A percentile compares a stretch with the other conserved stretches of the same genome.
These are phyloP conservation scores for Leptobrachium leishanense DNA, from an alignment of 2,113 vertebrate species.

Conservation along the genomic window DNA sequence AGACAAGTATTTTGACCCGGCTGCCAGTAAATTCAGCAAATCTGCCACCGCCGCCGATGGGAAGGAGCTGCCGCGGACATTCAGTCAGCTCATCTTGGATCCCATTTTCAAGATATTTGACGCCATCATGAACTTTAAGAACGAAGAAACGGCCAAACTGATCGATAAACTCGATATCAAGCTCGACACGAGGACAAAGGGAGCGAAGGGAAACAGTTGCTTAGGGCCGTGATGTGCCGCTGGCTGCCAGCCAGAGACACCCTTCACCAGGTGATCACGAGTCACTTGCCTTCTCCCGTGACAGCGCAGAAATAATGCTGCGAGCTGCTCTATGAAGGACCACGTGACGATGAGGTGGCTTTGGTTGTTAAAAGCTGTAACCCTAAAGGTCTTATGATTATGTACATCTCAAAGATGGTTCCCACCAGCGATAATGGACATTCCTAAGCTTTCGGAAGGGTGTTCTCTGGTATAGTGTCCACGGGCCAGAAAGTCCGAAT, in stretches of 20 bases:
- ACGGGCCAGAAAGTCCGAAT: slow-evolving; percentile 64
- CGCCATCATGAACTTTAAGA: slow-evolving; percentile 57
- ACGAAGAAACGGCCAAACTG: slow-evolving; percentile 62
- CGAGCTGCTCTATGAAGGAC: slow-evolving; percentile 93
- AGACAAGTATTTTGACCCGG: slow-evolving; percentile 83
- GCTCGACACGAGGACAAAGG: slow-evolving; percentile 61
- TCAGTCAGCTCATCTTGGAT: slow-evolving; percentile 88
- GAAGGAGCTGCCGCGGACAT: slow-evolving; percentile 81
- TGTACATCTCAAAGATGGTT: slow-evolving; percentile 68
- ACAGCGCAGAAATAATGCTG: slow-evolving; percentile 85
- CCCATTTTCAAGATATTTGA: slow-evolving; percentile 89
- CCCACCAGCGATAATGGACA: slow-evolving; percentile 62
- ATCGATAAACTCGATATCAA: slow-evolving; percentile 65
- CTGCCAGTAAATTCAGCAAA: slow-evolving; percentile 85
- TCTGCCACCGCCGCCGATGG: slow-evolving; percentile 71
- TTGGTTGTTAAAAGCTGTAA: slow-evolving; percentile 72
- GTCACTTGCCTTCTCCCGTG: slow-evolving; percentile 77
- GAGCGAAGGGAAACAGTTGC: slow-evolving; percentile 62
- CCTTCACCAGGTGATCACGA: slow-evolving; percentile 95
- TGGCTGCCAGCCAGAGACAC: slow-evolving; percentile 94
- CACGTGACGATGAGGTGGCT: slow-evolving; percentile 88
- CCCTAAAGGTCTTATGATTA: slow-evolving; percentile 63
- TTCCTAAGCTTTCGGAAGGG: slow-evolving; percentile 63
- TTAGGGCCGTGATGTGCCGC: slow-evolving; percentile 89
- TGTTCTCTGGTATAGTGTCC: slow-evolving; percentile 64